These are phyloP conservation scores for Drosophila subobscura DNA, from an alignment of 1,140 invertebrate genomes.

Conservation along the genomic window DNA sequence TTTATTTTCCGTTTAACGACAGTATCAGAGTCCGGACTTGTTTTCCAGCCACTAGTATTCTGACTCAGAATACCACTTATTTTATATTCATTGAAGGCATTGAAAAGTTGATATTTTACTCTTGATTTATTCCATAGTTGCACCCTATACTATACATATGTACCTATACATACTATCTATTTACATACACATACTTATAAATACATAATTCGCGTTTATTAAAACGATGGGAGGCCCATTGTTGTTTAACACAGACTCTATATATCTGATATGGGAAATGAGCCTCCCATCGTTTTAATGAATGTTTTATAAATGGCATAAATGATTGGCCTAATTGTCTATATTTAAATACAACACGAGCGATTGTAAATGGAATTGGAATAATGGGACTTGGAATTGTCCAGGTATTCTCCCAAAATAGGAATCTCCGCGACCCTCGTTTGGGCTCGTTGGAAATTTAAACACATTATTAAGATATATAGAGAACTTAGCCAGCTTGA, in stretches of 20 bases:
- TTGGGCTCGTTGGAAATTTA: no score
- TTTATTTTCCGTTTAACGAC: not conserved
- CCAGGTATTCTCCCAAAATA: not conserved
- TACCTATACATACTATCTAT: constrained; percentile 10
- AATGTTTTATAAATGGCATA: constrained; percentile 31
- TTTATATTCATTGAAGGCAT: constrained; percentile 37
- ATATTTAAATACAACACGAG: constrained; percentile 32
- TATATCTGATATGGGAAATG: constrained; percentile 24
- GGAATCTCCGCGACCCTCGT: no score
- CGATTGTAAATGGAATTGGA: constrained; percentile 5
- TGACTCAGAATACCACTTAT: constrained; percentile 6
- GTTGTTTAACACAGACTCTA: no score
- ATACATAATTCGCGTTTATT: not conserved
- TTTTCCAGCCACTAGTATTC: constrained; percentile 3
- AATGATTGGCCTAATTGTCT: constrained; percentile 42
- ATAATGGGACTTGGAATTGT: constrained; percentile 1
- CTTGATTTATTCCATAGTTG: constrained; percentile 61
- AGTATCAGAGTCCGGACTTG: constrained; percentile 11
- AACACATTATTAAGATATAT: no score
- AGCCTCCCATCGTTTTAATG: constrained; percentile 23
- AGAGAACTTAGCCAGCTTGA: no score
- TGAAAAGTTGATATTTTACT: constrained; percentile 60
- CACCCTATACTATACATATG: constrained; percentile 13
- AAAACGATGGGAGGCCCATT: no score
- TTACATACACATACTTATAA: constrained; percentile 1